Evolutionary conservation across 2,113 vertebrate species (phyloP).

Genomic region (Brachionichthys hirsutus): DNA sequence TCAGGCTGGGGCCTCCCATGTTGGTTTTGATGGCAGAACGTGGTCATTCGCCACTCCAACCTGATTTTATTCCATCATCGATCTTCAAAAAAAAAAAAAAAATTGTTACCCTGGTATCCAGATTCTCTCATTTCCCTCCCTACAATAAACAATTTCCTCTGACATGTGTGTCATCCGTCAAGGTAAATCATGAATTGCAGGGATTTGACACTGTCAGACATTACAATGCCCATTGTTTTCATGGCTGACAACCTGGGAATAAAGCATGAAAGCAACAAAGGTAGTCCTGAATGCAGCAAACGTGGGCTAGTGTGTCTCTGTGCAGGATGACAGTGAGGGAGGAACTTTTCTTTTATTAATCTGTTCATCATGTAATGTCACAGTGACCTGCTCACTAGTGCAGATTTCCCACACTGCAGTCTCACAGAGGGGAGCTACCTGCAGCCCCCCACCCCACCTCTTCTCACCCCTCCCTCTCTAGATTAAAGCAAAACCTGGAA

Average conservation of each 20-base stretch:
- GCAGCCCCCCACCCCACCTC: constrained; percentile 4
- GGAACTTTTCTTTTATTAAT: constrained; percentile 3
- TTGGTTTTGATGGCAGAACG: constrained; percentile 3
- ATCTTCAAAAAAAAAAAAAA: constrained; percentile 46
- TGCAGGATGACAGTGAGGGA: neutral
- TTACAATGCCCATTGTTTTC: constrained; percentile 73
- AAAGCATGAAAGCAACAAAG: constrained; percentile 1
- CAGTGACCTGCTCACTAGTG: constrained; percentile 8
- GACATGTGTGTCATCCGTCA: constrained; percentile 64
- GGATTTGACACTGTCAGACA: constrained; percentile 56
- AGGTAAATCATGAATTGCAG: constrained; percentile 53
- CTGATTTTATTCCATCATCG: constrained; percentile 36
- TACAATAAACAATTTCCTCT: constrained; percentile 59
- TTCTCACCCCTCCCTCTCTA: constrained; percentile 22
- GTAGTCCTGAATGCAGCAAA: neutral
- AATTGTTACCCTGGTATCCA: constrained; percentile 45
- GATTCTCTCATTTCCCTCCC: constrained; percentile 68
- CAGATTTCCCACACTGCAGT: constrained; percentile 25
- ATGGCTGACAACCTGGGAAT: constrained; percentile 38
- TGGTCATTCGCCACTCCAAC: constrained; percentile 13
- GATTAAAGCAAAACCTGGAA: constrained; percentile 71
- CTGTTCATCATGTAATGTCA: constrained; percentile 25
- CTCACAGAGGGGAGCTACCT: constrained; percentile 38
- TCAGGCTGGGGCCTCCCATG: constrained; percentile 2
- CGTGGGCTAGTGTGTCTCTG: neutral